phyloP scores from a whole-genome alignment of 2,797 vertebrate genomes.

The Aphelocoma californica region DNA sequence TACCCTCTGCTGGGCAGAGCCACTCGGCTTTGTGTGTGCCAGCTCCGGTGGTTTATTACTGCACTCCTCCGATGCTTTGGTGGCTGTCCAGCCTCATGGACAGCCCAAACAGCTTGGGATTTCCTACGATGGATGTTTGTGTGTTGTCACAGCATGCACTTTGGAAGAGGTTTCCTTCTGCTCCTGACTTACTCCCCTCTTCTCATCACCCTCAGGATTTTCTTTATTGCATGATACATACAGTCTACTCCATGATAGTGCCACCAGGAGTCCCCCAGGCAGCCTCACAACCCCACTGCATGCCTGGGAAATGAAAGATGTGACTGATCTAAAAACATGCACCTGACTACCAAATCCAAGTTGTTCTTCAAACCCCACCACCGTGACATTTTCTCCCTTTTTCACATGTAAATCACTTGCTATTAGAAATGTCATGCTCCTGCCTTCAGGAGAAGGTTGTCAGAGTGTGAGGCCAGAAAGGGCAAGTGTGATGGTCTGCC shows the following conservation, averaged over 20 bases:
- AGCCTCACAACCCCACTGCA: neutral
- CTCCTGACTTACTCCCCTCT: neutral
- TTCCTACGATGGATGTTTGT: accelerated
- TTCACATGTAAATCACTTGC: neutral
- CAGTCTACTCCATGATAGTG: accelerated
- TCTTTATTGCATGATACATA: neutral
- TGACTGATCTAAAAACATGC: neutral
- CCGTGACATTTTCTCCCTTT: neutral
- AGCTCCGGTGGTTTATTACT: neutral
- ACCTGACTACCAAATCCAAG: neutral
- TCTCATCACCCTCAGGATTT: neutral
- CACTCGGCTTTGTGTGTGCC: neutral
- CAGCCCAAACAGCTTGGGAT: neutral
- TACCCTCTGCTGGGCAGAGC: conserved; percentile 58
- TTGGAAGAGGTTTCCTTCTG: neutral
- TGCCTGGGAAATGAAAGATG: neutral
- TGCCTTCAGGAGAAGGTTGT: neutral
- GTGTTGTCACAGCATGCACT: neutral
- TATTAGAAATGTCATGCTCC: neutral
- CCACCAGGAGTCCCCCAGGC: neutral
- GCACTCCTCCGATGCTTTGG: neutral
- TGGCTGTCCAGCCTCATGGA: neutral
- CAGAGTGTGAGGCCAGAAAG: neutral
- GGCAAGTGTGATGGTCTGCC: neutral
- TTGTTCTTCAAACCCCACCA: neutral